Evolutionary conservation across 2,113 vertebrate genomes (phyloP), one percentile per base, ranked within the genome.

Genomic region (Microtus montanus): DNA sequence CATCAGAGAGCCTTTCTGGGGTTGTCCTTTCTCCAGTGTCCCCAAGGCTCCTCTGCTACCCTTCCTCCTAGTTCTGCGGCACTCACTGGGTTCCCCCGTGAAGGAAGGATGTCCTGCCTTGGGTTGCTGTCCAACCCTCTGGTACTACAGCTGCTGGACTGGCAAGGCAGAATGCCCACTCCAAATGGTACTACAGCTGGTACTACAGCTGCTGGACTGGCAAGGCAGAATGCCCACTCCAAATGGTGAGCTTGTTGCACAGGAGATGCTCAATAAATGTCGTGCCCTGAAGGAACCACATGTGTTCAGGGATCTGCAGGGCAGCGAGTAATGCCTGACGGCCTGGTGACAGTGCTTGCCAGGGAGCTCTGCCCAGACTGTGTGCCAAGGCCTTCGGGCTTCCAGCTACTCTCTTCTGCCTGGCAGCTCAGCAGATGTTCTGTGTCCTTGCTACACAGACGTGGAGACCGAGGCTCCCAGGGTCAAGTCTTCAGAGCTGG

Each of bases 321-420:
- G 49, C 38, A 8, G 5, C 7, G 19, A 30, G 73, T 3, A 24
- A 68, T 15, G 28, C 15, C 3, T 15, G 9, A 8, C 24, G 12
- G 20, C 26, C 71, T 14, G 24, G 7, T 19, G 38, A 13, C 52
- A 7, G 0, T 2, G 7, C 68, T 41, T 1, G 0, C 12, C 10
- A 3, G 3, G 14, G 2, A 30, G 17, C 30, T 33, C 49, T 12
- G 30, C 35, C 28, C n/a, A 33, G 47, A 12, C 47, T 1, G 17
- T 8, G 30, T 3, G 54, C 49, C 63, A 8, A 30, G 44, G 2
- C 11, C 64, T 5, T 41, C 2, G 4, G 10, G 1, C 0, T n/a
- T 30, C 68, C 3, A 15, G n/a, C 26, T 0, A 38, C 80, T 49
- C 1, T 11, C 15, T 38, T 10, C 41, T 75, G 22, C 70, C 24